Conservation (phyloP, 2,888 invertebrate species). For the Lithophane leautieri region DNA sequence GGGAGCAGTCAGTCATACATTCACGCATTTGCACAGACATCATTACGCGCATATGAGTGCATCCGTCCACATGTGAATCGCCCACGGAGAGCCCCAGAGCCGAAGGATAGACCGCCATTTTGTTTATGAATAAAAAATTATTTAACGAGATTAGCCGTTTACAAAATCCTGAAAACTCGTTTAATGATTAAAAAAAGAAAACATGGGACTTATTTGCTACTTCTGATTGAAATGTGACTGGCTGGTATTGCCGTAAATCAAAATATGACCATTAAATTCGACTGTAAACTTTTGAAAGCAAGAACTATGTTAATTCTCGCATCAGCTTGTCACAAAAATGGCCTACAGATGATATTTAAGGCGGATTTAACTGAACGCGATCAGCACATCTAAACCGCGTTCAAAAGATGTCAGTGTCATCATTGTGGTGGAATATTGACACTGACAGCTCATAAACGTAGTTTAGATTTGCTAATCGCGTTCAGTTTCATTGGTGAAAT, state of each 20-base stretch:
- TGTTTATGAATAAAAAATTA: slow-evolving; percentile 25
- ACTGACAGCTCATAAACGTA: not conserved
- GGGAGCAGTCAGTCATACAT: slow-evolving; percentile 62
- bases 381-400: not conserved
- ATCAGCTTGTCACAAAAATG: too few relatives aligned
- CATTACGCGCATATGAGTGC: slow-evolving; percentile 59
- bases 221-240: not conserved
- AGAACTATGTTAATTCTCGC: not conserved
- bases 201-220: slow-evolving; percentile 8
- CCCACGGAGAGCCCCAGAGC: slow-evolving; percentile 71
- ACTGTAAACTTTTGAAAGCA: not conserved
- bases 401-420: not conserved
- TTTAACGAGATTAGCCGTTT: slow-evolving; percentile 16
- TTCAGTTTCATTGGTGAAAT: not conserved
- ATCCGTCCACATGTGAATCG: slow-evolving; percentile 69
- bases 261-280: slow-evolving; percentile 23
- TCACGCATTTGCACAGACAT: slow-evolving; percentile 69
- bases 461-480: not conserved
- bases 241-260: slow-evolving; percentile 15
- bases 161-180: slow-evolving; percentile 5
- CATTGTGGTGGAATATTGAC: not conserved
- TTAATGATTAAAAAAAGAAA: slow-evolving; percentile 43
- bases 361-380: not conserved
- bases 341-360: too few relatives aligned
- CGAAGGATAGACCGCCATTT: slow-evolving; percentile 70